phyloP scores from a whole-genome alignment of 2,797 vertebrate genomes.

The Eremophila alpestris region DNA sequence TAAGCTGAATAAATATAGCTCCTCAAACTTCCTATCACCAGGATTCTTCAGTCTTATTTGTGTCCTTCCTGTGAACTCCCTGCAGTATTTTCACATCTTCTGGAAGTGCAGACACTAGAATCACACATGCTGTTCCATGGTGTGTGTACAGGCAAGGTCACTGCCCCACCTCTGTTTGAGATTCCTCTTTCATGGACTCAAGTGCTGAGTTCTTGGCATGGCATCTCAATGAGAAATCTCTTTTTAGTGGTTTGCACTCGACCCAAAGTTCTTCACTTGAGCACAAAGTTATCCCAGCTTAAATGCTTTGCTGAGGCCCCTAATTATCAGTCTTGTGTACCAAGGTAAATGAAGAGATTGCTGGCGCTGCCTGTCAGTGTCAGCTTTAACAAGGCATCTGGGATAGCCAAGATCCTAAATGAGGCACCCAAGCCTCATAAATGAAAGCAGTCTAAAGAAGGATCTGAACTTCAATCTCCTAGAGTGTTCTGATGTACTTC shows the following conservation, averaged over 20 bases:
- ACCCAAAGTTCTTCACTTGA: background rate
- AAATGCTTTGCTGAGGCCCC: background rate
- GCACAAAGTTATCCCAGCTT: background rate
- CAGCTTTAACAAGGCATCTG: background rate
- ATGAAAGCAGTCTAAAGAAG: background rate
- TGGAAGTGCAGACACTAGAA: background rate
- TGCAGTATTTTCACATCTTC: background rate
- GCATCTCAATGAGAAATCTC: background rate
- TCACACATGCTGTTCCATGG: background rate
- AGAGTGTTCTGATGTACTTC: background rate
- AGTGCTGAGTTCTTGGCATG: background rate
- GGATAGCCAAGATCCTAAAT: background rate
- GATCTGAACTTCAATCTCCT: background rate
- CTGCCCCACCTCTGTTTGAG: slow-evolving; percentile 7
- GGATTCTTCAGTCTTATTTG: background rate
- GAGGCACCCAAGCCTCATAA: background rate
- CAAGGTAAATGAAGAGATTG: background rate
- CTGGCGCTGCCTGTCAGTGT: background rate
- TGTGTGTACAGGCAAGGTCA: background rate
- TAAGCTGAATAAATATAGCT: slow-evolving; percentile 52
- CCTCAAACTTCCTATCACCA: background rate
- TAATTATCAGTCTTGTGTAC: background rate
- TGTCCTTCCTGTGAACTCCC: slow-evolving; percentile 49
- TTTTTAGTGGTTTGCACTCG: background rate
- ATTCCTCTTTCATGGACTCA: background rate